These are phyloP conservation scores for Brachionus plicatilis DNA, from an alignment of 1,140 invertebrate genomes.

Conservation along the genomic window DNA sequence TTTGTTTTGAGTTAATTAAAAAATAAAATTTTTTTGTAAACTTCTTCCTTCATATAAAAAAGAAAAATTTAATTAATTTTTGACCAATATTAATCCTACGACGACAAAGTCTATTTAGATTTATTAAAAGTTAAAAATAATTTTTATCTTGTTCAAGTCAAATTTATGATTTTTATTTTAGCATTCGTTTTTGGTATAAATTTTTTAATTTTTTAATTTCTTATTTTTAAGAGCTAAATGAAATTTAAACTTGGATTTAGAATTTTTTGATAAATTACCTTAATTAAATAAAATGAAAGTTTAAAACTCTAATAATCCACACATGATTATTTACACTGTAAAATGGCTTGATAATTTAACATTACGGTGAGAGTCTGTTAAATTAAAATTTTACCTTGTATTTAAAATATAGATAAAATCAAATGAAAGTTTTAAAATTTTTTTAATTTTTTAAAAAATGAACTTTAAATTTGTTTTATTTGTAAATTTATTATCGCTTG, in stretches of 20 bases:
- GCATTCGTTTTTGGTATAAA: not conserved
- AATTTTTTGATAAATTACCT: not conserved
- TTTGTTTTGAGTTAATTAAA: no score
- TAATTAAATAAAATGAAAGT: not conserved
- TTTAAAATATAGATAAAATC: not conserved
- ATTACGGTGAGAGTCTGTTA: not conserved
- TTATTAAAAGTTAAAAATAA: not conserved
- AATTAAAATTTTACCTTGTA: not conserved
- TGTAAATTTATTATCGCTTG: no score
- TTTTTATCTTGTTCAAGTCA: not conserved
- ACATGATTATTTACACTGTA: not conserved
- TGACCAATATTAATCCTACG: not conserved
- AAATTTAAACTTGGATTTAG: not conserved
- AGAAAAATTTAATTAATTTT: not conserved
- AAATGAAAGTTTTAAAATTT: not conserved
- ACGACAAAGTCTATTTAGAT: not conserved
- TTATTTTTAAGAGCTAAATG: not conserved
- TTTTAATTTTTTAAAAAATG: no score
- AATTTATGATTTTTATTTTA: not conserved
- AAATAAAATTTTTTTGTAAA: no score
- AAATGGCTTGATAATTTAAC: not conserved
- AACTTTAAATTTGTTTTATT: no score
- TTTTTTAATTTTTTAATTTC: not conserved
- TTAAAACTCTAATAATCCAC: not conserved
- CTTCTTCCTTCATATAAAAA: not conserved